phyloP scores from a whole-genome alignment of 2,797 vertebrate genomes.

The Thunnus albacares region DNA sequence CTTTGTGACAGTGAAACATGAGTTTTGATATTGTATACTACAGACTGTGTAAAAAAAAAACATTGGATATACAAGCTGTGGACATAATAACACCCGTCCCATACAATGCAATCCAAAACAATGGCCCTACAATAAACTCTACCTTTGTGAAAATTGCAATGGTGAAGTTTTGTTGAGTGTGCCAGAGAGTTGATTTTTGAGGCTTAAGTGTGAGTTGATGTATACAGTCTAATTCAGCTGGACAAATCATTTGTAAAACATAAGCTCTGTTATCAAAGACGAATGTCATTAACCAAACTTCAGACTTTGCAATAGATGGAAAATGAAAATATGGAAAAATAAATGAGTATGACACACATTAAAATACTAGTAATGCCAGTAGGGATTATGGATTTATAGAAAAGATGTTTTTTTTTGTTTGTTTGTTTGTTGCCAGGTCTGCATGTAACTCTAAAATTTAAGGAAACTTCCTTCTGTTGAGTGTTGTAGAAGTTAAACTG shows the following conservation, averaged over 20 bases:
- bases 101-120: too few species aligned
- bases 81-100: too few species aligned
- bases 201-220: neutral
- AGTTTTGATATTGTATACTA: too few species aligned
- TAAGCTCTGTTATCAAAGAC: neutral
- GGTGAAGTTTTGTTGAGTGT: too few species aligned
- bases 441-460: neutral
- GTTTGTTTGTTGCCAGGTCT: neutral
- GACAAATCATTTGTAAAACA: neutral
- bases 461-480: neutral
- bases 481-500: neutral
- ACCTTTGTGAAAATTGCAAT: too few species aligned
- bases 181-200: too few species aligned
- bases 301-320: neutral
- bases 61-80: too few species aligned
- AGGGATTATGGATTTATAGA: neutral
- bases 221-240: neutral
- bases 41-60: too few species aligned
- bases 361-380: neutral
- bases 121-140: neutral
- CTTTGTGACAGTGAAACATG: too few species aligned
- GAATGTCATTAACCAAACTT: slow-evolving; percentile 1
- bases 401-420: neutral
- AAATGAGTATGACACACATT: neutral
- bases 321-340: neutral